These are phyloP conservation scores for Phasianus colchicus DNA, from an alignment of 2,113 vertebrate species.

Conservation along the genomic window DNA sequence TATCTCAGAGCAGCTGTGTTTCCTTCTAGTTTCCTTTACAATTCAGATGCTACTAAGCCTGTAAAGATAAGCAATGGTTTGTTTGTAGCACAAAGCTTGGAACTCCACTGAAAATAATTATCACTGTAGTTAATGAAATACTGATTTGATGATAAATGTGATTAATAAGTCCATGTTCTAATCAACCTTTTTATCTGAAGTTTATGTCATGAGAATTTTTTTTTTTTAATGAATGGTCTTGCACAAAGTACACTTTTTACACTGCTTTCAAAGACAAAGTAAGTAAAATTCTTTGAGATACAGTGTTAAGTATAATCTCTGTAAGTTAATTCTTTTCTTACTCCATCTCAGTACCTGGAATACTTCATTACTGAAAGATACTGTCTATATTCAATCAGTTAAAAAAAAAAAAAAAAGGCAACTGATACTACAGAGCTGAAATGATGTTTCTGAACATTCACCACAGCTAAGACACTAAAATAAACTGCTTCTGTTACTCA, in stretches of 20 bases:
- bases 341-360: background rate
- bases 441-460: background rate
- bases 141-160: background rate
- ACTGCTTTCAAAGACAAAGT: background rate
- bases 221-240: background rate
- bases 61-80: background rate
- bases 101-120: background rate
- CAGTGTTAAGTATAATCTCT: background rate
- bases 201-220: background rate
- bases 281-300: background rate
- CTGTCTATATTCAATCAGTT: background rate
- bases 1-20: background rate
- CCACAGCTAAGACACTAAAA: background rate
- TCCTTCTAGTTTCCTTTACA: background rate
- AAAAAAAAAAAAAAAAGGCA: background rate
- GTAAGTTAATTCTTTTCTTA: background rate
- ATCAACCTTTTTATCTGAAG: background rate
- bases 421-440: background rate
- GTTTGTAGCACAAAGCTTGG: background rate
- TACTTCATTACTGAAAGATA: background rate
- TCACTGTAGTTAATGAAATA: background rate
- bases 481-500: background rate
- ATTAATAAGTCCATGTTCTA: background rate
- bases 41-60: background rate
- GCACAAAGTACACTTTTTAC: background rate